Base-by-base conservation (phyloP, 2,797 vertebrate genomes). In the Merluccius polli region DNA sequence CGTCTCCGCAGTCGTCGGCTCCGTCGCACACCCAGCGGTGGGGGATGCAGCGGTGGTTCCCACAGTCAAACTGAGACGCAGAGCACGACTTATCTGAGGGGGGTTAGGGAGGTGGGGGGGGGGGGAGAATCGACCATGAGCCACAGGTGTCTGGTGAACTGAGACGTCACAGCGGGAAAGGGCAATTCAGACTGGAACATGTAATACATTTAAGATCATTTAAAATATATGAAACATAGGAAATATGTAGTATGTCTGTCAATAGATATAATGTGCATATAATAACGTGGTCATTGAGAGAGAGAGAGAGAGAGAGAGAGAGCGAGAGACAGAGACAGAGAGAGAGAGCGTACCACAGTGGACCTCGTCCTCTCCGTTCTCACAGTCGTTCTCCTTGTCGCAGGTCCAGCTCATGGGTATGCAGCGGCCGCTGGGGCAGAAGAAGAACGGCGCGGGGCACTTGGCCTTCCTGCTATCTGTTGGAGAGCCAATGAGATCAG, bases 321-420 rank as follows among this genome's bases (percentile, higher is more conserved):
- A 21, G 44, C 21, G 44, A 3, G 59, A 65, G 1, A 48, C 13
- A 16, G 13, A 2, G 41, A 48, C 13, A 48, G 41, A 48, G 13
- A 16, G 41, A 48, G 41, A 18, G 0, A 27, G 91, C 95, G 92
- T 87, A 96, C 97, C 95, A 79, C 98, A 99, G 82, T 98, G 95
- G 0, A 89, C 88, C 90, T 99, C 98, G 0, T 99, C 98, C 0
- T 96, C 96, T 0, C 97, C 97, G 0, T 98, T 95, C 85, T 99
- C 98, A 78, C 98, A 99, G 93, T 99, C 98, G 0, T 95, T 94
- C 87, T 99, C 97, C 81, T 97, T 98, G 88, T 99, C 98, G 0
- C 98, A 99, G 0, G 96, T 98, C 98, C 98, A 99, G 83, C 95
- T 96, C 95, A 95, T 95, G 24, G 97, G 98, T 85, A 99, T 99